These are phyloP conservation scores for Poicephalus meyeri DNA, from an alignment of 2,113 vertebrate genomes.

Conservation along the genomic window DNA sequence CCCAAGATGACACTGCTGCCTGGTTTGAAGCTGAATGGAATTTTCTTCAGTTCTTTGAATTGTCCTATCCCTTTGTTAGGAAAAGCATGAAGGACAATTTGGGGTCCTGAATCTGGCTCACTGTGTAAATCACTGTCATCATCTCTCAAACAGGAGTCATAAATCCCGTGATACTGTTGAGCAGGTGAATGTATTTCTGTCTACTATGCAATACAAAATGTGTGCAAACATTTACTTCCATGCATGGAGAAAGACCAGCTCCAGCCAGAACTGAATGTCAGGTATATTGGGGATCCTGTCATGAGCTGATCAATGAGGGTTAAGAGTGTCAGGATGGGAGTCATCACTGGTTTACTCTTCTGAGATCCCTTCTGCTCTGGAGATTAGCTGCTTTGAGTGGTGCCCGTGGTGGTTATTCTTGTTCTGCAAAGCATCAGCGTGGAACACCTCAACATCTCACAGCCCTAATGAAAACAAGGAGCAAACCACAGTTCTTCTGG, in stretches of 20 bases:
- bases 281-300: not conserved
- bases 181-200: not conserved
- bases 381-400: not conserved
- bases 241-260: not conserved
- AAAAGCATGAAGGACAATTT: not conserved
- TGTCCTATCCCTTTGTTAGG: not conserved
- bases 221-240: not conserved
- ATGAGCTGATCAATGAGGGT: not conserved
- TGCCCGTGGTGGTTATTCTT: not conserved
- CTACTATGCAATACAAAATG: not conserved
- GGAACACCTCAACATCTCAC: constrained; percentile 21
- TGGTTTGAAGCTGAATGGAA: not conserved
- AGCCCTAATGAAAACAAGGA: constrained; percentile 66
- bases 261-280: not conserved
- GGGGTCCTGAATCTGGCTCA: not conserved
- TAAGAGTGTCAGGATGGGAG: not conserved
- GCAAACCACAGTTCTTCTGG: constrained; percentile 41
- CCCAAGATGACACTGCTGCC: not conserved
- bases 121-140: not conserved
- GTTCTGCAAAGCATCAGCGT: not conserved
- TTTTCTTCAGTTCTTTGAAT: not conserved
- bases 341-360: not conserved
- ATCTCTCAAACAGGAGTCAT: not conserved
- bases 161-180: not conserved
- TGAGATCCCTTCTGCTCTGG: not conserved